Base-by-base conservation (phyloP, 23 tunicate genomes). In the Styela clava region DNA sequence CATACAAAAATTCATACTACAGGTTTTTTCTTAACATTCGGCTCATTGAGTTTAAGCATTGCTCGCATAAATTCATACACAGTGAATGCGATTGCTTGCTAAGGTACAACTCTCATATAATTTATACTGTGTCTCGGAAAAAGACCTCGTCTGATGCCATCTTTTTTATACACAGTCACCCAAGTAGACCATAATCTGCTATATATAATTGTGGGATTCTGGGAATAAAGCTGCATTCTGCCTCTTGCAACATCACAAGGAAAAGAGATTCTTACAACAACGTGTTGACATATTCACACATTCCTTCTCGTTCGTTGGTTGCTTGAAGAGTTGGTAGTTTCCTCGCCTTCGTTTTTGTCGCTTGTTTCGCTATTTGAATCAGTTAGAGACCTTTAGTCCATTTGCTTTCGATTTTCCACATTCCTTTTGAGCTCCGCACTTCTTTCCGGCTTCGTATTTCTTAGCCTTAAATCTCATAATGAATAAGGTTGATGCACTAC, bases 201-300 rank as follows among this genome's bases (percentile, higher is more conserved):
- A 51, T 83, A 93, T 18, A 62, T 62, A n/a, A 74, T 74, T 26
- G 98, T 64, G 9, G 89, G 87, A 33, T 87, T 36, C 31, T 87
- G 81, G 30, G 79, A 62, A 2, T 93, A 81, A 18, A 93, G 82
- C 78, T 93, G 98, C 98, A 93, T 93, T 74, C 89, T 65, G 69
- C 98, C 74, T 67, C 98, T 64, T 44, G 93, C 98, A 33, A 93
- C 98, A 85, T 93, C 98, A 61, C 74, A 73, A 24, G 98, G 98
- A 88, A 79, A 93, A 31, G 98, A 93, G 12, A 88, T 89, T 69
- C 94, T 93, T n/a, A n/a, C n/a, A n/a, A n/a, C n/a, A n/a, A n/a
- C n/a, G n/a, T n/a, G n/a, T n/a, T n/a, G n/a, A n/a, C n/a, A n/a
- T n/a, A n/a, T n/a, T n/a, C n/a, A n/a, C n/a, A n/a, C n/a, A n/a